These are phyloP conservation scores for Ellobium chinense DNA, from an alignment of 2,888 invertebrate species.

Conservation along the genomic window DNA sequence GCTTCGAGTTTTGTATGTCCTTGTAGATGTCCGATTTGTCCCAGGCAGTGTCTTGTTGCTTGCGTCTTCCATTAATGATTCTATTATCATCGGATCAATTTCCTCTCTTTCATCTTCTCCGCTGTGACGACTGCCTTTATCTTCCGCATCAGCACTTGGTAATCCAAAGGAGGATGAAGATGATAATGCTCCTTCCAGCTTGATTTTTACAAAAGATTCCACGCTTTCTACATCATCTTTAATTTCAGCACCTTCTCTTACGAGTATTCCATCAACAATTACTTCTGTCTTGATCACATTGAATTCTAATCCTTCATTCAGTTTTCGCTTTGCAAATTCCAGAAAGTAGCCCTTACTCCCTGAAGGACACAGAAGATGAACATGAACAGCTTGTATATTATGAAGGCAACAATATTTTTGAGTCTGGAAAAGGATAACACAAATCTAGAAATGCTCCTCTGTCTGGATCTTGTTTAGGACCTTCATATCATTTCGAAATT, in stretches of 20 bases:
- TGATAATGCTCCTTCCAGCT: slow-evolving; percentile 26
- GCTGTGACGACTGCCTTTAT: background rate
- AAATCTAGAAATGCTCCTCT: too few species aligned
- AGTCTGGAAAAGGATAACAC: too few species aligned
- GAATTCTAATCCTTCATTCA: background rate
- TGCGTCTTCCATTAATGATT: background rate
- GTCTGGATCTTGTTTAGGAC: too few species aligned
- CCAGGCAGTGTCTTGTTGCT: slow-evolving; percentile 16
- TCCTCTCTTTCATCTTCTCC: background rate
- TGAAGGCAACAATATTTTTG: too few species aligned
- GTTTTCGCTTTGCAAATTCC: slow-evolving; percentile 40
- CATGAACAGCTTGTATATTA: too few species aligned
- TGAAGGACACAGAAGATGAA: background rate
- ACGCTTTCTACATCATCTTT: background rate
- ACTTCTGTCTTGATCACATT: slow-evolving; percentile 33
- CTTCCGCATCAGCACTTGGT: background rate
- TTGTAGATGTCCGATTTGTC: slow-evolving; percentile 6
- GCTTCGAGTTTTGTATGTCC: slow-evolving; percentile 30
- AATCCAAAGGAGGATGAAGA: slow-evolving; percentile 6
- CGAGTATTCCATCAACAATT: slow-evolving; percentile 27
- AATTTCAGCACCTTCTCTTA: background rate
- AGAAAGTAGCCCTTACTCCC: slow-evolving; percentile 12
- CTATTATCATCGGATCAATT: background rate
- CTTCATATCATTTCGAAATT: too few species aligned
- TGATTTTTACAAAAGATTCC: slow-evolving; percentile 33